Evolutionary conservation across 2,888 invertebrate genomes (phyloP), one percentile per base, ranked within the genome.

Genomic region (Phalera bucephala): DNA sequence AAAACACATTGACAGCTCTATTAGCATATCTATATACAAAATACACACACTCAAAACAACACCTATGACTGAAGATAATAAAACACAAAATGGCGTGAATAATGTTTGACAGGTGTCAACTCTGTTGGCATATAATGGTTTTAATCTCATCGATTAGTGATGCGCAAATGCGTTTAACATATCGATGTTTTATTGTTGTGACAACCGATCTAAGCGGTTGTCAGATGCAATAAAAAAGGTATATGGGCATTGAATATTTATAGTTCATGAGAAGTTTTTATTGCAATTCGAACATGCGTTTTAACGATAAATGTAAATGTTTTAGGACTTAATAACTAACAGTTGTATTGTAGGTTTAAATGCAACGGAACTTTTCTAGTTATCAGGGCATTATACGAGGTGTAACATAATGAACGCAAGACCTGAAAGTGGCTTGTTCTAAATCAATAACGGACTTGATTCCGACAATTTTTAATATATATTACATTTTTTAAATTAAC

Each of bases 141-240:
- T 10, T 19, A 19, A 19, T 29, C 10, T 25, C 5, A 11, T 19
- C 10, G 19, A 29, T 29, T 29, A 29, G 29, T 29, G 29, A 29
- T 29, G 29, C 29, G 11, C 29, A 19, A 29, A 29, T 29, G 29
- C 29, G 17, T 11, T 19, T 19, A 19, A 8, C 10, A 14, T 15
- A 19, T 19, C 19, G 19, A 19, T 29, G 19, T 19, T 11, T 9
- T 19, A 29, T 29, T 29, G 15, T 45, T 49, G 45, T 51, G 53
- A 51, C 58, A 58, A 51, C 46, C 53, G 48, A 44, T 56, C 49
- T 63, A 59, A 52, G 49, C 32, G 43, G 45, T 38, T 44, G 41
- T 46, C 36, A 23, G 9, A 36, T 29, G 21, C 7, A 35, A 36
- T 28, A 28, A 51, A 48, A 57, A 43, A 50, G 41, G 34, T 11